A percentile compares a stretch with the other conserved stretches of the same genome.
These are phyloP conservation scores for Macaca mulatta DNA, from an alignment of 2,113 vertebrate species.

Conservation along the genomic window DNA sequence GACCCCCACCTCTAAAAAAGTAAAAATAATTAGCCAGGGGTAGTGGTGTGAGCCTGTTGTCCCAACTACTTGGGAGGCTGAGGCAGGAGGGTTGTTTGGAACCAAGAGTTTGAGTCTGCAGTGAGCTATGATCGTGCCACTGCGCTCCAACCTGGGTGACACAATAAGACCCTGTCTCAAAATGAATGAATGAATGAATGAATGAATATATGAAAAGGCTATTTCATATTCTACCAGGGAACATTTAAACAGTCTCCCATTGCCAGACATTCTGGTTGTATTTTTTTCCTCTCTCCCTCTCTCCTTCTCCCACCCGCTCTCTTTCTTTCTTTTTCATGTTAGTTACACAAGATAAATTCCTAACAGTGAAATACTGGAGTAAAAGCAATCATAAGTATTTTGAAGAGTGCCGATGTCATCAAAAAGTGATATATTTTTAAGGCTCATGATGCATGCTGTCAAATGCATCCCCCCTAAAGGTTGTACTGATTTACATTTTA, in stretches of 20 bases:
- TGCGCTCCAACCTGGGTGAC: no score
- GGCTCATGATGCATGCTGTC: not conserved
- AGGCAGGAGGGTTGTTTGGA: no score
- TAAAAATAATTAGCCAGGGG: no score
- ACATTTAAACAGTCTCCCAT: not conserved
- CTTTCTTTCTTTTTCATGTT: not conserved
- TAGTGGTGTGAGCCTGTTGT: no score
- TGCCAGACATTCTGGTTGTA: not conserved
- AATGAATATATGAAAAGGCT: no score
- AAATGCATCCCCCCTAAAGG: not conserved
- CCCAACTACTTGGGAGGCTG: no score
- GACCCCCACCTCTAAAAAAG: no score
- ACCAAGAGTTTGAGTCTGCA: no score
- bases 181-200: no score
- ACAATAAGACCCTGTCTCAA: no score
- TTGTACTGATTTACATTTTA: not conserved
- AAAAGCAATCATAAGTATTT: not conserved
- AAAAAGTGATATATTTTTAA: not conserved
- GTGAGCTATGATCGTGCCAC: no score
- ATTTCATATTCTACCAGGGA: no score
- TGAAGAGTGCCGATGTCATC: not conserved
- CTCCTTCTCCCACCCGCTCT: rapidly evolving
- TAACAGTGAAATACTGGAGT: not conserved
- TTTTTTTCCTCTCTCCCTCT: not conserved
- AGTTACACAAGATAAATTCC: not conserved